A percentile compares a stretch with the other conserved stretches of the same genome.
These are phyloP conservation scores for Fissipunctia ypsillon DNA, from an alignment of 2,888 invertebrate species.

Conservation along the genomic window DNA sequence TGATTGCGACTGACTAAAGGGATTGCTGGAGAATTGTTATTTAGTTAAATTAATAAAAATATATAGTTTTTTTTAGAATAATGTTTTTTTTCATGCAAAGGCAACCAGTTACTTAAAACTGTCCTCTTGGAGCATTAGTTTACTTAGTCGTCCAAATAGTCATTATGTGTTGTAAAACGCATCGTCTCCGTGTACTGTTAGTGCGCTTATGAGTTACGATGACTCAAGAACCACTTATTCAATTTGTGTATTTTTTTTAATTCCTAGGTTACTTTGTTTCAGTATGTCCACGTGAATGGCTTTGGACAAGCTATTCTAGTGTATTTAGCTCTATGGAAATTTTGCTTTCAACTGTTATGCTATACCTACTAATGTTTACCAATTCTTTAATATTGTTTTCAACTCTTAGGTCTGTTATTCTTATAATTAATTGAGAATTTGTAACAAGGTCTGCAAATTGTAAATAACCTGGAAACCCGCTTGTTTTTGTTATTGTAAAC, in stretches of 20 bases:
- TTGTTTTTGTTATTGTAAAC: conserved; percentile 26
- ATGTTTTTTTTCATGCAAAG: no score
- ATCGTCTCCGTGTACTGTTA: background rate
- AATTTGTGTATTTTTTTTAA: conserved; percentile 15
- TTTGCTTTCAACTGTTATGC: background rate
- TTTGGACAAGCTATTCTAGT: background rate
- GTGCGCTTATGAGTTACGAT: background rate
- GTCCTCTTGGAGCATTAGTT: background rate
- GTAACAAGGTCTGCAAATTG: background rate
- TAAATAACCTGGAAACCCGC: background rate
- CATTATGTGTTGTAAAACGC: background rate
- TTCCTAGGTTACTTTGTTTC: background rate
- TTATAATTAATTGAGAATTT: background rate
- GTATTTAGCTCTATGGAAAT: no score
- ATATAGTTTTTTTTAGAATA: no score
- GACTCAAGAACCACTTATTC: conserved; percentile 17
- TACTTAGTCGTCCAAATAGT: background rate
- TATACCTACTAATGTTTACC: background rate
- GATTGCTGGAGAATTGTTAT: no score
- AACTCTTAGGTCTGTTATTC: background rate
- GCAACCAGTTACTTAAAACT: no score
- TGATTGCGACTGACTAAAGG: no score
- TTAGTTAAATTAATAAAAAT: no score
- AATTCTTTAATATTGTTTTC: background rate
- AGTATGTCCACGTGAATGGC: background rate